Evolutionary conservation across 2,888 invertebrate genomes (phyloP), one percentile per base, ranked within the genome.

Genomic region (Pammene fasciana): DNA sequence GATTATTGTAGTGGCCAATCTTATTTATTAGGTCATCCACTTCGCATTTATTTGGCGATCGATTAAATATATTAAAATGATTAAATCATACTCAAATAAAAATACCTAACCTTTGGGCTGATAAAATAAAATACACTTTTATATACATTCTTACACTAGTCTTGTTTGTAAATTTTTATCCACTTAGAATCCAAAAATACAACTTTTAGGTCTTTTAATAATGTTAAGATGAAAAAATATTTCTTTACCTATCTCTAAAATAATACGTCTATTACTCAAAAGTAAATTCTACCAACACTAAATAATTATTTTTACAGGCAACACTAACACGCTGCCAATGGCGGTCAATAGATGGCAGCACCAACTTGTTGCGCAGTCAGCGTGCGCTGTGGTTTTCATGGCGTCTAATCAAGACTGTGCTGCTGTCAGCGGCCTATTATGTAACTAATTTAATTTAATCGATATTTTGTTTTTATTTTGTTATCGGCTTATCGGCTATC

Each of bases 331-430:
- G 36, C 43, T 68, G 56, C 13, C 26, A 54, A 46, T 45, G 57
- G 48, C 38, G 11, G 50, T 26, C 50, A 65, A 71, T 67, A 74
- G 76, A 57, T 74, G 77, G 75, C 76, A 74, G 70, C 70, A 75
- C 73, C 46, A 62, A 61, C 67, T 70, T 66, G 71, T 66, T 75
- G 76, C 74, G 74, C 72, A 72, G 68, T 67, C 68, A 64, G 54
- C 59, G 48, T 71, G 72, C 72, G 71, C 71, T 60, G 68, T 64
- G 41, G 54, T 52, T 59, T 65, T 48, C 56, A 68, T 52, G 45
- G 56, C 41, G 34, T 55, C 56, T 50, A 36, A 59, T 59, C 52
- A 68, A 43, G 45, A 71, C 41, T 18, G 72, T 71, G 72, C 72
- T 72, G 72, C 72, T 45, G 56, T 26, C 41, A 46, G 41, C 71